phyloP scores from a whole-genome alignment of 2,797 vertebrate genomes.

The Cynodonichthys magdalenae region DNA sequence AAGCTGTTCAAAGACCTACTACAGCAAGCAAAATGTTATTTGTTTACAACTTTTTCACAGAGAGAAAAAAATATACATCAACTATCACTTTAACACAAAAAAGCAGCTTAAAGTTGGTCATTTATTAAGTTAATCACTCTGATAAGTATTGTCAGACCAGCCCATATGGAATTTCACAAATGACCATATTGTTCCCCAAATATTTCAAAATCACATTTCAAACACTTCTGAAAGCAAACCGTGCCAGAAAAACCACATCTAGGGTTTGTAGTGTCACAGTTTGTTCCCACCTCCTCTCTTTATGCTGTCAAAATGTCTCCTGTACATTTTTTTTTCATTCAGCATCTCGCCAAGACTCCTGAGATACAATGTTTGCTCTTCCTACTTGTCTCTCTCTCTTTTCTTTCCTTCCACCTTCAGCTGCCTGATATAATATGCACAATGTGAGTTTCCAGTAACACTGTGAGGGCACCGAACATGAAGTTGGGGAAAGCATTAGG shows the following conservation, averaged over 20 bases:
- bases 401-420: constrained; percentile 26
- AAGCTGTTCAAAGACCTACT: too few relatives aligned
- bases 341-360: constrained; percentile 29
- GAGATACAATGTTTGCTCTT: constrained; percentile 38
- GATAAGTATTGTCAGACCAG: neutral
- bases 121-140: constrained; percentile 2
- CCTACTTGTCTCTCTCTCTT: constrained; percentile 1
- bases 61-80: neutral
- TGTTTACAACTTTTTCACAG: too few relatives aligned
- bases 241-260: constrained; percentile 32
- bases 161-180: constrained; percentile 22
- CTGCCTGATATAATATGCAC: constrained; percentile 45
- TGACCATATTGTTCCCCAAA: constrained; percentile 10
- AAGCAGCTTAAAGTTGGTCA: neutral
- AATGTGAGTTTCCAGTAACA: constrained; percentile 45
- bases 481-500: constrained; percentile 54
- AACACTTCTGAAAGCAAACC: constrained; percentile 17
- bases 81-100: neutral
- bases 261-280: constrained; percentile 50
- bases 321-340: constrained; percentile 25
- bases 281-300: constrained; percentile 50
- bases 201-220: constrained; percentile 35
- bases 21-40: too few relatives aligned
- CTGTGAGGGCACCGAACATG: constrained; percentile 58
- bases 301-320: constrained; percentile 54